Percentiles rank a stretch among this genome's conserved stretches.
phyloP scores from a whole-genome alignment of 1,140 invertebrate species.

The Diabrotica virgifera region DNA sequence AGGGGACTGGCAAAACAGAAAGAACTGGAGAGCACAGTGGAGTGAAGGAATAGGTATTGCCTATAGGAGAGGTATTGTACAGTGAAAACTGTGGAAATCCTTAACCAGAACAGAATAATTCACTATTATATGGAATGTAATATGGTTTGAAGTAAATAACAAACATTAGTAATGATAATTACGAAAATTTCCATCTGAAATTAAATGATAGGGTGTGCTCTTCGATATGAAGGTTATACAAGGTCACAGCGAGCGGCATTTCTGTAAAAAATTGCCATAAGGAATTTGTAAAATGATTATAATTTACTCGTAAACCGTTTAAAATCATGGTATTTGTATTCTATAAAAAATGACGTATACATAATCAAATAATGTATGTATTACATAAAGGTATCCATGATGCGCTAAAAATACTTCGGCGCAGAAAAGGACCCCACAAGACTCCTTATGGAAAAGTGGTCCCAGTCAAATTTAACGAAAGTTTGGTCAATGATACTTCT shows the following conservation, averaged over 20 bases:
- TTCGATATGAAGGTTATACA: constrained; percentile 7
- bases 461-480: no score
- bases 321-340: neutral
- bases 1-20: no score
- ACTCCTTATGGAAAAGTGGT: no score
- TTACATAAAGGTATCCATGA: neutral
- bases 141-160: neutral
- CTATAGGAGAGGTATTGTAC: no score
- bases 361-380: neutral
- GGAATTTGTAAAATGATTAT: neutral
- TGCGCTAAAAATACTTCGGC: neutral
- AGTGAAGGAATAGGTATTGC: no score
- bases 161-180: neutral
- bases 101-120: neutral
- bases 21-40: no score
- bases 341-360: no score
- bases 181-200: no score
- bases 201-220: neutral
- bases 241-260: constrained; percentile 8
- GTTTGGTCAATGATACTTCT: no score
- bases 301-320: neutral
- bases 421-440: no score
- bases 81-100: no score
- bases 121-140: neutral
- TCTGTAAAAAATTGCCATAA: neutral